A percentile compares a stretch with the other conserved stretches of the same genome.
phyloP scores from a whole-genome alignment of 2,113 vertebrate species.

The Pseudorectes ferrugineus region DNA sequence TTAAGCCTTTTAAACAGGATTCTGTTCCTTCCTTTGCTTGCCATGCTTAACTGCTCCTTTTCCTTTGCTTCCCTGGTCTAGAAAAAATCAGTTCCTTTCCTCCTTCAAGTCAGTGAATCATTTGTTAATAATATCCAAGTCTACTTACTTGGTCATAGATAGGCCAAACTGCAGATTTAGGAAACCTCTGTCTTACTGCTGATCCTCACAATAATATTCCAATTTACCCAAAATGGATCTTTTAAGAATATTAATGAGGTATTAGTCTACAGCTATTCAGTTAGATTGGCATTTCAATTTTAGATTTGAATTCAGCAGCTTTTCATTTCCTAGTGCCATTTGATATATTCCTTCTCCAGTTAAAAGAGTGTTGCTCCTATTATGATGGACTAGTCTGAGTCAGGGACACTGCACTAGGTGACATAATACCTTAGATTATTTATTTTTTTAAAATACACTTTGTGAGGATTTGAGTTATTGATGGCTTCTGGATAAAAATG shows the following conservation, averaged over 20 bases:
- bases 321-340: background rate
- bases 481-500: background rate
- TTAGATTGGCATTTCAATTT: background rate
- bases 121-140: background rate
- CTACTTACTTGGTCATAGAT: background rate
- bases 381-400: background rate
- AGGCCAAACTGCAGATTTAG: background rate
- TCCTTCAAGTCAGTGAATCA: background rate
- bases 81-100: background rate
- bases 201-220: background rate
- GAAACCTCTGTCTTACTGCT: background rate
- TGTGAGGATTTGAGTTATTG: background rate
- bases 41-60: background rate
- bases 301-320: background rate
- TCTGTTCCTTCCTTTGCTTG: background rate
- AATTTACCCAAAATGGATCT: background rate
- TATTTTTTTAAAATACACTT: background rate
- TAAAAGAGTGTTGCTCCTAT: background rate
- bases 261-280: background rate
- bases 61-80: background rate
- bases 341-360: background rate
- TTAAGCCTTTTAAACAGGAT: background rate
- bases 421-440: background rate
- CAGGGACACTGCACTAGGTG: background rate
- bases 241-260: background rate